A percentile compares a stretch with the other conserved stretches of the same genome.
Conservation (phyloP, 2,797 vertebrate genomes). For the Xyrichtys novacula region DNA sequence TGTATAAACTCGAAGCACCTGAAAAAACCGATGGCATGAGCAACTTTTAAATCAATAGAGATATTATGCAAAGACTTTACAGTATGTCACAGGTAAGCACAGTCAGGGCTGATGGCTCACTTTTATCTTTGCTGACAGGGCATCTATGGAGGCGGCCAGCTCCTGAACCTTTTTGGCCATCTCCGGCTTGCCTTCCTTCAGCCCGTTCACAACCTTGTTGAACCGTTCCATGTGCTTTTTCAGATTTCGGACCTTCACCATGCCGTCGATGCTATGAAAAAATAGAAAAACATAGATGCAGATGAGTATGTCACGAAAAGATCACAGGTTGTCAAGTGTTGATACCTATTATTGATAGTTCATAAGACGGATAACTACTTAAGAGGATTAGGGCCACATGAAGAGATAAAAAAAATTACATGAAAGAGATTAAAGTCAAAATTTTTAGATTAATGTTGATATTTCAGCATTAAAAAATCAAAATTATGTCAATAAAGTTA, state of each 20-base stretch:
- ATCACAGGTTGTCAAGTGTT: too few relatives aligned
- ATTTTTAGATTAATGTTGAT: too few relatives aligned
- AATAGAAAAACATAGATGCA: not conserved
- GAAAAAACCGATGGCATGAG: slow-evolving; percentile 3
- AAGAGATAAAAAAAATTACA: too few relatives aligned
- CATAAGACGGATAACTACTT: too few relatives aligned
- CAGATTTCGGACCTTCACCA: slow-evolving; percentile 92
- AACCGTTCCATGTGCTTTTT: slow-evolving; percentile 92
- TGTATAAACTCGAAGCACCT: not conserved
- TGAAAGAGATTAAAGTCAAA: too few relatives aligned
- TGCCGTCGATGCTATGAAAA: slow-evolving; percentile 89
- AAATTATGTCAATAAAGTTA: too few relatives aligned
- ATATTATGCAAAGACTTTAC: not conserved
- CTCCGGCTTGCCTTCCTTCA: slow-evolving; percentile 97
- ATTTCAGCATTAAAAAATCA: too few relatives aligned
- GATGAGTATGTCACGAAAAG: too few relatives aligned
- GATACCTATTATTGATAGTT: too few relatives aligned
- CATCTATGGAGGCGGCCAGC: slow-evolving; percentile 90
- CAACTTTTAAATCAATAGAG: slow-evolving; percentile 4
- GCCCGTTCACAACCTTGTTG: slow-evolving; percentile 90
- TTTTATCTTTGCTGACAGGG: slow-evolving; percentile 92
- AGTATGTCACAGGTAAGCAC: not conserved
- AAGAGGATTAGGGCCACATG: too few relatives aligned
- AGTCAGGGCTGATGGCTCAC: slow-evolving; percentile 71
- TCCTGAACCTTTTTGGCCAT: slow-evolving; percentile 91